Conservation (phyloP, 2,888 invertebrate species). For the Halictus ligatus region DNA sequence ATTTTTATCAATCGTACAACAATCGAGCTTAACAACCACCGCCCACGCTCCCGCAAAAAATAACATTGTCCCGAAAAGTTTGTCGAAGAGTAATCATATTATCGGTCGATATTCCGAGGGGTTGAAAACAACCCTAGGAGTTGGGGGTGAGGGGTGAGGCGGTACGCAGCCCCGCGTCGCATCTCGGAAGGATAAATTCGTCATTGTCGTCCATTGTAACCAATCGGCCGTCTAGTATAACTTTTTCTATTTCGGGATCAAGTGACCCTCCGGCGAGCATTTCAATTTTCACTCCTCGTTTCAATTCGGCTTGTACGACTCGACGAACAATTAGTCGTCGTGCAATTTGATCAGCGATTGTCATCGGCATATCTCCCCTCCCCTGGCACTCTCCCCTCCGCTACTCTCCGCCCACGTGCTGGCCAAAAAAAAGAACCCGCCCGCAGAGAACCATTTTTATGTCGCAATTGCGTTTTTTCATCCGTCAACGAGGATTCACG, state of each 20-base stretch:
- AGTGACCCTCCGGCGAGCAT: conserved; percentile 72
- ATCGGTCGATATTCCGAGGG: background rate
- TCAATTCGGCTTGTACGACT: conserved; percentile 77
- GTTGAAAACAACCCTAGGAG: background rate
- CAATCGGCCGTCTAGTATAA: conserved; percentile 61
- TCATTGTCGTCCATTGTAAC: conserved; percentile 57
- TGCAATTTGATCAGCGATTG: conserved; percentile 82
- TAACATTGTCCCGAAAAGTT: background rate
- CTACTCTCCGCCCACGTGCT: conserved; percentile 21
- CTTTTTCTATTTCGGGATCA: conserved; percentile 69
- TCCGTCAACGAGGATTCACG: conserved; percentile 17
- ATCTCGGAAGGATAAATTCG: conserved; percentile 51
- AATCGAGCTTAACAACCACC: background rate
- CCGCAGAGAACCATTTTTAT: conserved; percentile 63
- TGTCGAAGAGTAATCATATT: background rate
- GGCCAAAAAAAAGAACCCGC: conserved; percentile 49
- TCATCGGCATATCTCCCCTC: conserved; percentile 73
- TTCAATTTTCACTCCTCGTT: conserved; percentile 74
- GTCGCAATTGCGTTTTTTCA: conserved; percentile 56
- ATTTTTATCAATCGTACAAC: background rate
- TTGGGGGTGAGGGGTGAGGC: background rate
- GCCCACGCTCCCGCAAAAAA: background rate
- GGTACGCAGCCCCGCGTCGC: background rate
- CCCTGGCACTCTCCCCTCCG: background rate
- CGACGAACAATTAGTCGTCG: conserved; percentile 79